Evolutionary conservation across 2,797 vertebrate genomes (phyloP).

Genomic region (Crocidura indochinensis): DNA sequence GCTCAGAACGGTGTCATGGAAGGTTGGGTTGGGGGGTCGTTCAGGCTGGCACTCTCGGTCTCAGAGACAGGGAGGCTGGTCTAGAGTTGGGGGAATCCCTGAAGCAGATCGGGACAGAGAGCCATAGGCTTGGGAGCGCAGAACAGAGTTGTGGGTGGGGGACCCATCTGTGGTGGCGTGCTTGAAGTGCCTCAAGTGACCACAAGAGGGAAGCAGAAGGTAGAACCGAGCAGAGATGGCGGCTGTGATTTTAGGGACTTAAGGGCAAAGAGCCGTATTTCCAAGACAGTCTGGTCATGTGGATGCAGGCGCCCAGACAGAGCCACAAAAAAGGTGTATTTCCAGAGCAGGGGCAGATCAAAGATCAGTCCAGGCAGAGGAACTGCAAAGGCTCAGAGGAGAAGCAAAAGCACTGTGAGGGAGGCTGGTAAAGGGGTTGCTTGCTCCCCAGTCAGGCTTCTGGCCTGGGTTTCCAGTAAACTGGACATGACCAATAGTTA

Average conservation of each 20-base stretch:
- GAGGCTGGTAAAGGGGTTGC: rapidly evolving
- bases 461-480: rapidly evolving
- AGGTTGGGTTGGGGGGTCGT: background rate
- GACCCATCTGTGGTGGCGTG: background rate
- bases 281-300: rapidly evolving
- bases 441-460: background rate
- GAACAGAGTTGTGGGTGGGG: too few species aligned
- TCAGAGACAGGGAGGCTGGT: background rate
- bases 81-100: too few species aligned
- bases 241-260: too few species aligned
- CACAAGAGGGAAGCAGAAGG: constrained; percentile 54
- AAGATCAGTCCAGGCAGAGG: background rate
- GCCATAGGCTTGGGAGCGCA: too few species aligned
- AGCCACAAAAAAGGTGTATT: background rate
- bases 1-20: too few species aligned
- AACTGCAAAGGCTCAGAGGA: background rate
- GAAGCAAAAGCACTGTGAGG: rapidly evolving
- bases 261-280: too few species aligned
- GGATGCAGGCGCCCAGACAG: background rate
- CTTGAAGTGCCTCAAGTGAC: background rate
- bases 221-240: background rate
- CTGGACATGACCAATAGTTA: background rate
- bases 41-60: background rate
- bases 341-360: background rate
- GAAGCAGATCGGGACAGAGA: too few species aligned